Base-by-base conservation (phyloP, 1,140 invertebrate genomes). In the Caerostris darwini region DNA sequence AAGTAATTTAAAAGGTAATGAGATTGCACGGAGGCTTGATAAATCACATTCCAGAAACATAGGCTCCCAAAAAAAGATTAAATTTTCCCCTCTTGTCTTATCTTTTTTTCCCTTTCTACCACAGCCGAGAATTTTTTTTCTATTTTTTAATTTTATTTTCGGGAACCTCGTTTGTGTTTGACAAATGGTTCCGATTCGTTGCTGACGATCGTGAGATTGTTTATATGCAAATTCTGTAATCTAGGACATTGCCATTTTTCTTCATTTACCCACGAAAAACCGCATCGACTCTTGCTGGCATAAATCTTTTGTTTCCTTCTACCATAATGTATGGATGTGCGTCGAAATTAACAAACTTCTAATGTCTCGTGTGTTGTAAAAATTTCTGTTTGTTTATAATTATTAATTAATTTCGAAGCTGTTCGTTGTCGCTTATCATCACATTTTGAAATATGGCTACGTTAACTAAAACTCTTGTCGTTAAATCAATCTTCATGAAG, bases 1-100 rank as follows among this genome's bases (percentile, higher is more conserved):
- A 61, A 87, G 58, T 87, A 87, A 87, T 87, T 87, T 87, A 59
- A 61, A 87, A 87, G 58, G n/a, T 87, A 87, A 87, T 61, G 58
- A 64, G 85, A 87, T 87, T 59, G 59, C 19, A 12, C 2, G 85
- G 34, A 83, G 57, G 61, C n/a, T 19, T 64, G 85, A 87, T 87
- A 87, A 87, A 87, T 87, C 85, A 87, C 58, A 87, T 61, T 50
- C 85, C n/a, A 19, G 57, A 50, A 64, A 85, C 14, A 10, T 7
- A 10, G 12, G 53, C 3, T 6, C 57, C 58, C 50, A 3, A 77
- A 61, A 59, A 87, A 87, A 87, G 58, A 87, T 85, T 85, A 85
- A 85, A 85, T 34, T 85, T 6, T 34, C 2, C 56, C 10, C 34
- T 77, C 71, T 12, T 50, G 34, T 10, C 14, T 77, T 81, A 81